A percentile compares a stretch with the other conserved stretches of the same genome.
Conservation (phyloP, 2,113 vertebrate species). For the Amblyornis subalaris region DNA sequence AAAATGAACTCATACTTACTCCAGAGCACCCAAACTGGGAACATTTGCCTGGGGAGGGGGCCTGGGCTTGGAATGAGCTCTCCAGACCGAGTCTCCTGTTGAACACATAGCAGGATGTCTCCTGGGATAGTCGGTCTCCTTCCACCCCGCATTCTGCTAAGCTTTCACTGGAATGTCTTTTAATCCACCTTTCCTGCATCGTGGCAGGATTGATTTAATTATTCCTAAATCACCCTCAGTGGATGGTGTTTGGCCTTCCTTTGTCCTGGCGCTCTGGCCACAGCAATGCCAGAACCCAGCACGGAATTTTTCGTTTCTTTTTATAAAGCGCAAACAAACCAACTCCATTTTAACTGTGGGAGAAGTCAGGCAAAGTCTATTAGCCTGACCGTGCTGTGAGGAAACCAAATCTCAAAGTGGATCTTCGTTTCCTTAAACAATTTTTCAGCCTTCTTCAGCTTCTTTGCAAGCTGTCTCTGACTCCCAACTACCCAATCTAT, state of each 20-base stretch:
- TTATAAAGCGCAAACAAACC: background rate
- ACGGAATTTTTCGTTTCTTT: background rate
- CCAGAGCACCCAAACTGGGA: background rate
- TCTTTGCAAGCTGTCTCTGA: background rate
- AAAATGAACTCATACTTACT: background rate
- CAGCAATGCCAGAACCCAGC: background rate
- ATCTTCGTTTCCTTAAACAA: background rate
- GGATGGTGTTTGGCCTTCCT: conserved; percentile 9
- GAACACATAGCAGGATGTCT: background rate
- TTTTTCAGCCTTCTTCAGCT: background rate
- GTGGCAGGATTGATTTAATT: conserved; percentile 55
- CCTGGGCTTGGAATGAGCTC: background rate
- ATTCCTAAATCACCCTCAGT: conserved; percentile 23
- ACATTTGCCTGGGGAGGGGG: background rate
- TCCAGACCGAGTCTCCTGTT: background rate
- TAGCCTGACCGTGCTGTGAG: background rate
- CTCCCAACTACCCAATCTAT: background rate
- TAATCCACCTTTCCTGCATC: conserved; percentile 49
- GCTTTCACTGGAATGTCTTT: conserved; percentile 45
- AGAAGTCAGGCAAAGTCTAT: background rate
- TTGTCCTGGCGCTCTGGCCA: background rate
- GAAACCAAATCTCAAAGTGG: background rate
- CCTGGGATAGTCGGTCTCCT: background rate
- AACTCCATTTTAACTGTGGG: background rate
- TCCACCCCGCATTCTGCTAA: background rate